Base-by-base conservation (phyloP, 1,140 invertebrate genomes). In the Propsilocerus akamusi region DNA sequence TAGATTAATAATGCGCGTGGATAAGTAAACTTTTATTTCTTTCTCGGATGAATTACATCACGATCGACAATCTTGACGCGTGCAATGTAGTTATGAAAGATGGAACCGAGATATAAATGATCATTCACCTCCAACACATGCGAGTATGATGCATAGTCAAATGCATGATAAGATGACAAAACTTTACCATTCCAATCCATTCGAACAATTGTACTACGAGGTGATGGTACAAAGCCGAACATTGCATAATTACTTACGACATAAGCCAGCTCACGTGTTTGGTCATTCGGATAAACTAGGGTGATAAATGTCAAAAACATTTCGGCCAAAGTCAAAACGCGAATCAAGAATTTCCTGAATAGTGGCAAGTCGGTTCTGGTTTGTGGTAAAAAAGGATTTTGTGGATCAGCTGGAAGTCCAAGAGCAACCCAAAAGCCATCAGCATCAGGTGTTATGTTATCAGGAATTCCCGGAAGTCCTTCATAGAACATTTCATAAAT, bases 401-500 rank as follows among this genome's bases (percentile, higher is more conserved):
- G 62, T 24, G 61, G 58, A 55, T 78, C 72, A 1, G 68, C 56
- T n/a, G 66, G 59, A 0, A 61, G 17, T 0, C 78, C 58, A 7
- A 86, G 56, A 2, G 73, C 70, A 1, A 86, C 68, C 57, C 83
- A 74, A 57, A 83, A 80, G 17, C 80, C 80, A 30, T 77, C 78
- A 26, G 53, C 71, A 58, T 80, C 79, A 8, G 63, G 59, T 25
- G 67, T 69, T 47, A 89, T 66, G 63, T 90, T 89, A 59, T 90
- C 86, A 5, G 83, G 82, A 24, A 73, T 46, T 25, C 86, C 86
- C 10, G 86, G 86, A 49, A 91, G 63, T 25, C 77, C 77, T 53
- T 86, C 81, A 5, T 80, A 58, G 55, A 88, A 82, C 3, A 85
- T 60, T 54, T 87, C 84, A 2, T 59, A 58, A 51, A 72, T 68